Base-by-base conservation (phyloP, 2,888 invertebrate genomes). In the Caenorhabditis afra region DNA sequence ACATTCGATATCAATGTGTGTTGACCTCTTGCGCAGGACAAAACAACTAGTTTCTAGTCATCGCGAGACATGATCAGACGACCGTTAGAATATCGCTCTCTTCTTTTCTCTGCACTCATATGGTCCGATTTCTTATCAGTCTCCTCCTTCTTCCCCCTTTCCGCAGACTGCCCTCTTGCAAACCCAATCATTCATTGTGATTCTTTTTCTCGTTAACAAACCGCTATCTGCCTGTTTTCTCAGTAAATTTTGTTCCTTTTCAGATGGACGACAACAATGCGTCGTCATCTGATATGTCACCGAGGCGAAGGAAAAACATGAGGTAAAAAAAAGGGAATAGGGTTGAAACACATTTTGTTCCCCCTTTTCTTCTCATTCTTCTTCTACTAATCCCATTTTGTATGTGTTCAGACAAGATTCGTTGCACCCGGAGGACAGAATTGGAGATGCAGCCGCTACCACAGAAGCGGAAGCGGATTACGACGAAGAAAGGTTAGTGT, bases 391-490 rank as follows among this genome's bases (percentile, higher is more conserved):
- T n/a, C n/a, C 29, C 29, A 29, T 29, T 29, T 29, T 29, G 29
- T 29, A 29, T 29, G 29, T 29, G 29, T 29, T 29, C 29, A 29
- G 37, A 35, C 20, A 45, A 37, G 57, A 55, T 18, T 45, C 61
- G 37, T 52, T 50, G 37, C 65, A 79, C 50, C 70, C 61, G 18
- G 59, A 49, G 16, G 82, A 82, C 39, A 29, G 79, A 55, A 53
- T 79, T 44, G 82, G 65, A 23, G 82, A 82, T 49, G 82, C 82
- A 16, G 79, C 64, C 4, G 81, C 67, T n/a, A 82, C 79, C 14
- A 80, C 82, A 37, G 82, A 82, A 82, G 82, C 67, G 23, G 82
- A 82, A 70, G 57, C 57, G 49, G 82, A 82, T 66, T 59, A 73
- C 35, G 79, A 79, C n/a, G 70, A 74, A 22, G 77, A 78, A 41